Evolutionary conservation across 23 tunicate species (phyloP), one percentile per base, ranked within the genome.

Genomic region (Clavelina lepadiformis): DNA sequence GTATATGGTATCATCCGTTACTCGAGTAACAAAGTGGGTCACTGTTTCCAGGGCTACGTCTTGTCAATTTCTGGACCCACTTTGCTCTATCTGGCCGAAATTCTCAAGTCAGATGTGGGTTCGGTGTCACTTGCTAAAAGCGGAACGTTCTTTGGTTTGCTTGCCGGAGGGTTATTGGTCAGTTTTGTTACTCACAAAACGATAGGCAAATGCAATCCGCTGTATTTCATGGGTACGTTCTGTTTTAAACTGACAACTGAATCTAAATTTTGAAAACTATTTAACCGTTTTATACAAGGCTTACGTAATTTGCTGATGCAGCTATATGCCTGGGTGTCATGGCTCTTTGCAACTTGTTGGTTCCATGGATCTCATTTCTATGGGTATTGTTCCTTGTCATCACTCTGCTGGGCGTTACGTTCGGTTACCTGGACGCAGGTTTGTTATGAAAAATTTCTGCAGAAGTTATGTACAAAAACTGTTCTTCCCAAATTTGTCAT

Each of bases 351-450:
- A 28, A 27, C 31, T 57, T 57, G 27, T 27, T 57, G 22, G 69
- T 74, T 4, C 80, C 80, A 3, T 74, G 80, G 80, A 74, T 61
- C 19, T 24, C 69, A 23, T 6, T 31, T 25, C 50, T 51, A 23
- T 63, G 71, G 71, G 19, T 74, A 3, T 28, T 74, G 29, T 61
- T 74, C 2, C 4, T 74, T 19, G 28, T 61, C 1, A 61, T 74
- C 28, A n/a, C 49, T 6, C 15, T 74, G 30, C 70, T 69, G 0
- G 80, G 80, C 32, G 47, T 61, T 21, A 74, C 64, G 70, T 74
- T 58, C 58, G 80, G 80, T 30, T 74, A 74, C 50, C 70, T 74
- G 2, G 80, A 74, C 46, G 80, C 70, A 29, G 80, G 80, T 74
- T 26, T 31, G 31, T 57, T 3, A 57, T 2, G 2, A 28, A 21